These are phyloP conservation scores for Corythaixoides concolor DNA, from an alignment of 2,113 vertebrate genomes.

Conservation along the genomic window DNA sequence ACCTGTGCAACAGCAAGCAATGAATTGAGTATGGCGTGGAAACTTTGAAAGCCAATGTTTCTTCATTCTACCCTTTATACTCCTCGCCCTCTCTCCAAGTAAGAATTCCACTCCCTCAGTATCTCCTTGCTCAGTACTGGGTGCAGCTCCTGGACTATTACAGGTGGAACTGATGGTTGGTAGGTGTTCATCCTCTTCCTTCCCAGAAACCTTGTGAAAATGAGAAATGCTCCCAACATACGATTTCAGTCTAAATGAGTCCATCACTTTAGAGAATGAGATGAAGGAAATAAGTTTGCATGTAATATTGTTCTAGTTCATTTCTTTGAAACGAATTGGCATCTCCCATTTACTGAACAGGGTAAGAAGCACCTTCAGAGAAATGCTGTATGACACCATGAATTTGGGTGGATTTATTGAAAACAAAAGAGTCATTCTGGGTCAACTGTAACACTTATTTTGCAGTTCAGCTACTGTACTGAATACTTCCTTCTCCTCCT, in stretches of 20 bases:
- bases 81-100: background rate
- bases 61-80: background rate
- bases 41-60: background rate
- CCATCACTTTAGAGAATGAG: background rate
- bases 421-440: background rate
- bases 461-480: background rate
- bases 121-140: background rate
- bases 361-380: background rate
- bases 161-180: background rate
- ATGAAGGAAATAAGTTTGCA: background rate
- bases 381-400: background rate
- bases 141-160: background rate
- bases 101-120: background rate
- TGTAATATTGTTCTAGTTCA: background rate
- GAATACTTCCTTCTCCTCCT: background rate
- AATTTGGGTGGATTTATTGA: background rate
- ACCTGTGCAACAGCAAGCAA: background rate
- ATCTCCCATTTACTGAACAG: background rate
- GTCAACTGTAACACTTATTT: background rate
- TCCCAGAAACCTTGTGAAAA: background rate
- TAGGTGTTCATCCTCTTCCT: background rate
- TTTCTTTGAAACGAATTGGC: background rate
- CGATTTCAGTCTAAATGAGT: background rate
- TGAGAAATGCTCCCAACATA: background rate
- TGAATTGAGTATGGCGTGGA: background rate